Conservation (phyloP, 1,140 invertebrate genomes). For the Orussus abietinus region DNA sequence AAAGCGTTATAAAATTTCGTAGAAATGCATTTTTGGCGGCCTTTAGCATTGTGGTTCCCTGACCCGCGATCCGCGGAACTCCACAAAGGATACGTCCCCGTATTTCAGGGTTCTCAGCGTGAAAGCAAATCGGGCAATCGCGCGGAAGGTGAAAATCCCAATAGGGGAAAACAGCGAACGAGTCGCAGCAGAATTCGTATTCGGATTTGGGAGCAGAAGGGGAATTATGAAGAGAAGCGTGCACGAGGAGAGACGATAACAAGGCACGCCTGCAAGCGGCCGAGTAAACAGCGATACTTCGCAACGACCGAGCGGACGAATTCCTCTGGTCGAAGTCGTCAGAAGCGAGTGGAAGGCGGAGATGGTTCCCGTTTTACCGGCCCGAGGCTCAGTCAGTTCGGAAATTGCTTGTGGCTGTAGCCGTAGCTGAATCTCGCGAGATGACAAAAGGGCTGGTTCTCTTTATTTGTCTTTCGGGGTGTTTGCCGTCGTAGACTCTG, state of each 20-base stretch:
- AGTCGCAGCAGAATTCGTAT: not conserved
- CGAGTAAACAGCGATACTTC: not conserved
- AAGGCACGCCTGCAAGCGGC: not conserved
- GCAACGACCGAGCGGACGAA: not conserved
- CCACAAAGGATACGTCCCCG: too few species aligned
- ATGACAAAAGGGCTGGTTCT: slow-evolving; percentile 1
- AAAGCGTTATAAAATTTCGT: too few species aligned
- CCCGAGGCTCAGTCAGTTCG: not conserved
- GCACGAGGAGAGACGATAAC: not conserved
- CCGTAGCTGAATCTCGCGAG: not conserved
- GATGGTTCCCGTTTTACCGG: not conserved
- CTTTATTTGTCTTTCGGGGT: not conserved
- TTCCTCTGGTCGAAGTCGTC: not conserved
- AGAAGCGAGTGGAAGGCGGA: not conserved
- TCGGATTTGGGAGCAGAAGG: not conserved
- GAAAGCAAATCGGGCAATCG: not conserved
- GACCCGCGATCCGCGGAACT: too few species aligned
- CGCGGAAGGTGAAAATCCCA: not conserved
- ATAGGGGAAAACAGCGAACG: not conserved
- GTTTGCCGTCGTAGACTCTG: not conserved
- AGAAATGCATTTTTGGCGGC: too few species aligned
- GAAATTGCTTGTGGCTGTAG: not conserved
- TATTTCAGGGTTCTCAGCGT: not conserved
- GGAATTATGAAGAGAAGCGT: slow-evolving; percentile 1
- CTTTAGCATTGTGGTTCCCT: too few species aligned